Conservation (phyloP, 2,888 invertebrate species). For the Sphaerophoria rueppellii region DNA sequence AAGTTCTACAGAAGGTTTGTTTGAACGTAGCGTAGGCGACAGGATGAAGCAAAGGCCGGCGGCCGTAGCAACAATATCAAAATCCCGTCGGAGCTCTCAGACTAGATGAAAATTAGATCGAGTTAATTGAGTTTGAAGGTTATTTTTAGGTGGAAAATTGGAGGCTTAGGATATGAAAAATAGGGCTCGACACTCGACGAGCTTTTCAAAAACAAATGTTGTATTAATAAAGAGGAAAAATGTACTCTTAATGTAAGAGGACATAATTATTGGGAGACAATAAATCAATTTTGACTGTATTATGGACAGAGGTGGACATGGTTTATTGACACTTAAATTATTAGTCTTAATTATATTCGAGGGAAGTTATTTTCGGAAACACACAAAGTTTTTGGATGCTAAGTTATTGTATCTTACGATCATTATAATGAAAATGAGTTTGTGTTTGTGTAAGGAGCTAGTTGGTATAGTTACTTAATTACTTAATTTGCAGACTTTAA, state of each 20-base stretch:
- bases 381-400: not conserved
- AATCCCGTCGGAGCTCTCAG: not conserved
- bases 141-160: constrained; percentile 13
- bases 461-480: constrained; percentile 12
- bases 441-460: no score
- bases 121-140: constrained; percentile 39
- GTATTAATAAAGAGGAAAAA: constrained; percentile 4
- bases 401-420: not conserved
- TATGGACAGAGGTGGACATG: not conserved
- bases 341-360: not conserved
- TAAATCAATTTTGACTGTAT: constrained; percentile 17
- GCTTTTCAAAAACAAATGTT: constrained; percentile 10
- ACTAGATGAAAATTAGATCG: constrained; percentile 27
- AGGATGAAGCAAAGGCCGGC: not conserved
- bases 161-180: not conserved
- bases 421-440: not conserved
- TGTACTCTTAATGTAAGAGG: constrained; percentile 3
- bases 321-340: constrained; percentile 16
- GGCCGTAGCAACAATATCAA: not conserved
- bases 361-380: not conserved
- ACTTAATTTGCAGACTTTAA: constrained; percentile 5
- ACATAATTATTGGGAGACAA: constrained; percentile 19
- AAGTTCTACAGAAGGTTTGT: constrained; percentile 36
- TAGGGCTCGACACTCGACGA: not conserved
- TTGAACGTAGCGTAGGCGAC: not conserved